Evolutionary conservation across 1,140 invertebrate species (phyloP), one percentile per base, ranked within the genome.

Genomic region (Oedothorax gibbosus): DNA sequence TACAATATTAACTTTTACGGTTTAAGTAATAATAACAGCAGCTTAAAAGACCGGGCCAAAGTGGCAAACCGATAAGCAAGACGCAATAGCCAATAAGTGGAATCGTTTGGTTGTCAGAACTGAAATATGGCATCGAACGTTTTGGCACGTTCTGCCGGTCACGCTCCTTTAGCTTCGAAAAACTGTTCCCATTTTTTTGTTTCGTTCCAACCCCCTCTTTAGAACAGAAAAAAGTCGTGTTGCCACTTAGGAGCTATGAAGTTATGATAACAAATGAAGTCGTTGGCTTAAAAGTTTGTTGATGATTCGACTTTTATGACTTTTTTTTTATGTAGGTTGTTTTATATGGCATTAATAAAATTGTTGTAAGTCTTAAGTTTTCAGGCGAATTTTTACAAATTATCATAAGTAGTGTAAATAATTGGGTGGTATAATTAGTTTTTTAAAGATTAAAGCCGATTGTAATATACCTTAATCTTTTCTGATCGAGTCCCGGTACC

Each of bases 21-120:
- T 18, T 9, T 14, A 60, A 75, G 51, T 75, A 35, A 75, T 60
- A 57, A 57, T 56, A 57, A 35, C 15, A 21, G 21, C 14, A 35
- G 57, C 18, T 35, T 35, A 21, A 11, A 35, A 75, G 57, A 11
- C 11, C 15, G 2, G 53, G 18, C 18, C 53, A 57, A 60, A 75
- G 72, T 57, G 72, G 54, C 53, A 51, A 51, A 15, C 62, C 81
- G 60, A 84, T 84, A 83, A 75, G 81, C 81, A 83, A 75, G 81
- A 72, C 81, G 75, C 81, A 83, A 83, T 83, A 75, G 81, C 71
- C 81, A 84, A 84, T 84, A 84, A 75, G 71, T 84, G 75, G 50
- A 51, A 84, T 84, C 81, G 81, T 84, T 84, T 84, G 72, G 60
- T 72, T 84, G 81, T 76, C 81, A 84, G 49, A 84, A 57, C 60